Base-by-base conservation (phyloP, 2,888 invertebrate genomes). In the Pachycephus smyrnensis region DNA sequence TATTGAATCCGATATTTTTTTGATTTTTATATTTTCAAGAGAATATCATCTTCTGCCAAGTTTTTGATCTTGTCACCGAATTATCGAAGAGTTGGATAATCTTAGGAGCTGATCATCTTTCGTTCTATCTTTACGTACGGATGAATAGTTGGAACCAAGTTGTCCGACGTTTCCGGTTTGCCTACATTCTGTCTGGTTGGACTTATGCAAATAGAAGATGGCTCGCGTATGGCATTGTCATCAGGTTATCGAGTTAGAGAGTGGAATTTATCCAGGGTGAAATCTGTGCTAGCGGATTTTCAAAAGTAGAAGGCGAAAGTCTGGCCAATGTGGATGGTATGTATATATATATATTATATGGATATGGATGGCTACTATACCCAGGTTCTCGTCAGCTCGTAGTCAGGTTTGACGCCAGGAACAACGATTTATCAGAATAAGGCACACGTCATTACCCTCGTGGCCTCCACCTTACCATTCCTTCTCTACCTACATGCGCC, bases 351-450 rank as follows among this genome's bases (percentile, higher is more conserved):
- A 12, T 23, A 33, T 9, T 31, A 33, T 71, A 71, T 71, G 30
- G 12, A 33, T 71, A 71, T 71, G 30, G 12, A 33, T 33, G 71
- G 71, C 12, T 15, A 77, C 74, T 78, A 77, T 75, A 71, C 55
- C 55, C 55, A 81, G 68, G 75, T 77, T 76, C 77, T 76, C 79
- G 77, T 76, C 87, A 88, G 84, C 85, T 82, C 82, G 82, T 82
- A 88, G 88, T 88, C 88, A 88, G 88, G 84, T 90, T 91, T 90
- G 91, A 91, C 90, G 89, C 85, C 86, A 83, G 76, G 87, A 82
- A 82, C 84, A 82, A 80, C 88, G 89, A 91, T 91, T 90, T 91
- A 91, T 91, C 91, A 89, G 90, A 90, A 91, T 91, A 91, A 91
- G 86, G 86, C 87, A 89, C 91, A 87, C 90, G 86, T 89, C 91